Base-by-base conservation (phyloP, 2,797 vertebrate genomes). In the Pteronotus mesoamericanus region DNA sequence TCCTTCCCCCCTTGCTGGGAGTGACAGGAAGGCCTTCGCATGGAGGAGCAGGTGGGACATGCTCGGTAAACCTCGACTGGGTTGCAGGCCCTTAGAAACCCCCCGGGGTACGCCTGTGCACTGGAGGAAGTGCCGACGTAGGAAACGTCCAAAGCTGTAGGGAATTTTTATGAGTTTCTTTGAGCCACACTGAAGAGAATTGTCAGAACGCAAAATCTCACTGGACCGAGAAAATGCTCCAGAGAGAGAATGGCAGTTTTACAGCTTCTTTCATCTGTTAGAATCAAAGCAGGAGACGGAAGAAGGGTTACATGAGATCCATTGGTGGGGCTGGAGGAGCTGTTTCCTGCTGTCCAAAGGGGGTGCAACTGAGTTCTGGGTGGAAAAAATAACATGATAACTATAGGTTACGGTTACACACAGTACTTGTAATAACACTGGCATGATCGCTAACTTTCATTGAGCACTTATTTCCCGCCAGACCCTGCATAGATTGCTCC, bases 21-120 rank as follows among this genome's bases (percentile, higher is more conserved):
- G 24, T 1, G 48, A 57, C 8, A 14, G 10, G 22, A 9, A 29
- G 7, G 14, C 34, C 34, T 75, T 75, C 69, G 15, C 0, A 3
- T 1, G 14, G 1, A 59, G 80, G 53, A 44, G 46, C 0, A 0
- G 16, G 12, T 0, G 15, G 44, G 19, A 2, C 0, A 15, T 16
- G 80, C 79, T 68, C 34, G 37, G 12, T 8, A 32, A 37, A 29
- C 48, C 5, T 3, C 5, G 32, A 19, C 22, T 29, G 34, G 59
- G 66, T 51, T 55, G 24, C 69, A 53, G 21, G 21, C 29, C 14
- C 37, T 71, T 71, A 15, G 53, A 74, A 64, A 59, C 34, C 34
- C 32, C 44, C 29, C 26, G 14, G 44, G 26, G 57, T 7, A 0
- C 14, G 7, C 29, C 10, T 37, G 69, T 77, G 21, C 34, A 26